Base-by-base conservation (phyloP, 1,140 invertebrate species). In the Solenopsis fugax region DNA sequence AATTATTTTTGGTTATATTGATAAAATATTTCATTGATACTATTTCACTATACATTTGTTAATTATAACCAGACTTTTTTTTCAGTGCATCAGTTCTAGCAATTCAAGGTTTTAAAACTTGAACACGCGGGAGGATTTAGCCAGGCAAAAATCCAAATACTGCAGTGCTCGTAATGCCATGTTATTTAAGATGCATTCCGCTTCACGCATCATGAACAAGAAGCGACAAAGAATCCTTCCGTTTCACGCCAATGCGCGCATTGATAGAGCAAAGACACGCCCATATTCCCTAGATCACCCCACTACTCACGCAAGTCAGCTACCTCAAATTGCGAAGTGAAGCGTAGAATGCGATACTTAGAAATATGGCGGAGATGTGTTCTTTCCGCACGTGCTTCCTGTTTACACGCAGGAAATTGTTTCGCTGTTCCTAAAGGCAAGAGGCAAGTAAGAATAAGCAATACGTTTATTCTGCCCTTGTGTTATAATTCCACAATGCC, bases 161-260 rank as follows among this genome's bases (percentile, higher is more conserved):
- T 52, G 5, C 41, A 71, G 50, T 18, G 18, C 29, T 9, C 7
- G 1, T 54, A 24, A 69, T 69, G 37, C 21, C 50, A 56, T 58
- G 13, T 71, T 81, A 45, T 71, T 81, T 56, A 71, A 72, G 41
- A 60, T 62, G 56, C 56, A 77, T 77, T 45, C 60, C 41, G n/a
- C 45, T 78, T 78, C 60, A 65, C 41, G 76, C 60, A 50, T 7
- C 41, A 34, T 65, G 60, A 41, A 37, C 60, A 78, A 18, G 45
- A 78, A 78, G 41, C 60, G 60, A 78, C 58, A 65, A 78, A 65
- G 37, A 65, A 78, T 78, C 50, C 50, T 75, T 75, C 34, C 45
- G 58, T 78, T 78, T 64, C 76, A 78, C 58, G 60, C 54, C 54
- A 76, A 76, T 76, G 73, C 54, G 52, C 21, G 73, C 54, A 76